These are phyloP conservation scores for Dryocosmus kuriphilus DNA, from an alignment of 2,888 invertebrate genomes.

Conservation along the genomic window DNA sequence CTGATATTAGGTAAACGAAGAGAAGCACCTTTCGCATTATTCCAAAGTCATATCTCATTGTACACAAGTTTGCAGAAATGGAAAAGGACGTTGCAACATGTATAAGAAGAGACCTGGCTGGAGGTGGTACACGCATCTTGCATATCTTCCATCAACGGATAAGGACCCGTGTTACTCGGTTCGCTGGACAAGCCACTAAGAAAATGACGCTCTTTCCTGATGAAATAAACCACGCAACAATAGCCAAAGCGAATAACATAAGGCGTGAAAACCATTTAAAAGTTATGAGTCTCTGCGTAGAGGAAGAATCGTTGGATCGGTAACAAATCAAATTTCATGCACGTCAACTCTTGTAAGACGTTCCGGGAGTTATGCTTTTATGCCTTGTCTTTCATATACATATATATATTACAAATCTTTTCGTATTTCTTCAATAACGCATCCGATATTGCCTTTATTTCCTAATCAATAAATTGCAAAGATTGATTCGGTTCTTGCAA, in stretches of 20 bases:
- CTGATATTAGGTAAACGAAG: neutral
- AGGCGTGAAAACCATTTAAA: slow-evolving; percentile 20
- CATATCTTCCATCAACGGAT: slow-evolving; percentile 36
- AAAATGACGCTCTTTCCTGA: slow-evolving; percentile 16
- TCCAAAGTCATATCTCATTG: neutral
- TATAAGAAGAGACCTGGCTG: slow-evolving; percentile 48
- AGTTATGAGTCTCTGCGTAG: slow-evolving; percentile 11
- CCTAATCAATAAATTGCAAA: neutral
- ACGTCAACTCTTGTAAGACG: neutral
- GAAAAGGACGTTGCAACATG: slow-evolving; percentile 53
- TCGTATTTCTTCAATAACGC: neutral
- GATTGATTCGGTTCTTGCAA: neutral
- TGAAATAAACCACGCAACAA: slow-evolving; percentile 35
- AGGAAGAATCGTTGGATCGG: slow-evolving; percentile 20
- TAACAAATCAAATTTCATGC: slow-evolving; percentile 35
- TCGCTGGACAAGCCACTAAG: slow-evolving; percentile 28
- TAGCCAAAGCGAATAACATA: slow-evolving; percentile 27
- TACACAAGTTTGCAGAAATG: slow-evolving; percentile 47
- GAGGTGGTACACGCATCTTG: slow-evolving; percentile 55
- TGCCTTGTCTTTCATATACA: neutral
- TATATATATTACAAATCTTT: no score
- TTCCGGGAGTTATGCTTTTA: neutral
- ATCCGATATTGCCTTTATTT: neutral
- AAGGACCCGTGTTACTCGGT: slow-evolving; percentile 11
- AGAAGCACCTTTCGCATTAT: neutral